Conservation (phyloP, 2,797 vertebrate species). For the Acipenser transmontanus region DNA sequence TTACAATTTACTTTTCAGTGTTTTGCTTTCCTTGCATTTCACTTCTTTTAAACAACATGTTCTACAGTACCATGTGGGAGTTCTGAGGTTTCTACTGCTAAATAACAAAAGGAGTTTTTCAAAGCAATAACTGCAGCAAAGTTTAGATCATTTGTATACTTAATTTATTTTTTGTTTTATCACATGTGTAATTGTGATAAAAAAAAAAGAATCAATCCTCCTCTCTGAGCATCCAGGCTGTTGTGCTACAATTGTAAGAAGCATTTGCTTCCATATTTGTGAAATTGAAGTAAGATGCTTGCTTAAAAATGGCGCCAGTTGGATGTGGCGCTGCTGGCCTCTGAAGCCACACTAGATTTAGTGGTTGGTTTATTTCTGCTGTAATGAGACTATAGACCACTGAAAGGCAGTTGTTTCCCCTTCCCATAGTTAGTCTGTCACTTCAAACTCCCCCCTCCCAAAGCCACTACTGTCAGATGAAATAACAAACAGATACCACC, state of each 20-base stretch:
- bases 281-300: neutral
- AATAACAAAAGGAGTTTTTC: too few relatives aligned
- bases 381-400: conserved; percentile 58
- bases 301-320: conserved; percentile 45
- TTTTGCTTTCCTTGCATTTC: too few relatives aligned
- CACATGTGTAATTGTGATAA: neutral
- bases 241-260: neutral
- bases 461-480: too few relatives aligned
- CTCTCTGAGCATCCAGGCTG: neutral
- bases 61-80: too few relatives aligned
- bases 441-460: too few relatives aligned
- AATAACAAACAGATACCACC: too few relatives aligned
- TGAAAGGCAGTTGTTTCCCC: conserved; percentile 44
- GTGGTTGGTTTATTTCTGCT: conserved; percentile 49
- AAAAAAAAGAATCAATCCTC: neutral
- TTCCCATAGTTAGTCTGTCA: conserved; percentile 9
- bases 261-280: neutral
- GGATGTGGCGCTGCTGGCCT: conserved; percentile 51
- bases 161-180: neutral
- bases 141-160: too few relatives aligned
- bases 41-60: too few relatives aligned
- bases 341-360: conserved; percentile 55
- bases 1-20: too few relatives aligned
- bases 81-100: too few relatives aligned
- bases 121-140: too few relatives aligned